phyloP scores from a whole-genome alignment of 2,888 invertebrate genomes.

The Zeuzera pyrina region DNA sequence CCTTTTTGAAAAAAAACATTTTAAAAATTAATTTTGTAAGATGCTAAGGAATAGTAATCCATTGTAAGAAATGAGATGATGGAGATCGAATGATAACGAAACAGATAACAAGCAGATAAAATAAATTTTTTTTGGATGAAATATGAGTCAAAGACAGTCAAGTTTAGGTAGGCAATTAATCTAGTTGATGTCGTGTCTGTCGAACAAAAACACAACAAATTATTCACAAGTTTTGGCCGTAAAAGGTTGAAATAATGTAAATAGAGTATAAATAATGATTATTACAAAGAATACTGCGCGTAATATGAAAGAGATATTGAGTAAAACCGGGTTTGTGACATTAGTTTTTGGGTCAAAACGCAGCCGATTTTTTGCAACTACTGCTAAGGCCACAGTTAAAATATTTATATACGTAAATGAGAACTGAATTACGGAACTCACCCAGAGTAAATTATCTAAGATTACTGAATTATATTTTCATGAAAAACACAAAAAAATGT shows the following conservation, averaged over 20 bases:
- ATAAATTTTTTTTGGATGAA: too few relatives aligned
- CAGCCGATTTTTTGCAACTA: too few relatives aligned
- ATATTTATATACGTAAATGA: too few relatives aligned
- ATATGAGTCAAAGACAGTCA: too few relatives aligned
- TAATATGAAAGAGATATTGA: constrained; percentile 38
- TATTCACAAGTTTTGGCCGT: too few relatives aligned
- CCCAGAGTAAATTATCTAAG: constrained; percentile 58
- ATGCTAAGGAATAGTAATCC: neutral
- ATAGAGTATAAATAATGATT: constrained; percentile 4
- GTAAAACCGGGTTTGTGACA: constrained; percentile 65
- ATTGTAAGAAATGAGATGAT: constrained; percentile 35
- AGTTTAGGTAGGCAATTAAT: too few relatives aligned
- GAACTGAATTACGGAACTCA: too few relatives aligned
- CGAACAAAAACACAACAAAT: too few relatives aligned
- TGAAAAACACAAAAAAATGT: constrained; percentile 68
- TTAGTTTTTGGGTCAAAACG: constrained; percentile 63
- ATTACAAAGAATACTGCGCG: constrained; percentile 29
- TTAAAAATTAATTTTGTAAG: too few relatives aligned
- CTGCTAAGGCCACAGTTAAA: too few relatives aligned
- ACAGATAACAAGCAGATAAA: constrained; percentile 59
- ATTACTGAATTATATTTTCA: constrained; percentile 60
- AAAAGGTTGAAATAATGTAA: neutral
- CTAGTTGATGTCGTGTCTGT: constrained; percentile 12
- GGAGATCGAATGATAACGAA: constrained; percentile 47
- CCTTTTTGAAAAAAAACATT: constrained; percentile 59